Conservation (phyloP, 2,113 vertebrate genomes). For the Entomyzon cyanotis region DNA sequence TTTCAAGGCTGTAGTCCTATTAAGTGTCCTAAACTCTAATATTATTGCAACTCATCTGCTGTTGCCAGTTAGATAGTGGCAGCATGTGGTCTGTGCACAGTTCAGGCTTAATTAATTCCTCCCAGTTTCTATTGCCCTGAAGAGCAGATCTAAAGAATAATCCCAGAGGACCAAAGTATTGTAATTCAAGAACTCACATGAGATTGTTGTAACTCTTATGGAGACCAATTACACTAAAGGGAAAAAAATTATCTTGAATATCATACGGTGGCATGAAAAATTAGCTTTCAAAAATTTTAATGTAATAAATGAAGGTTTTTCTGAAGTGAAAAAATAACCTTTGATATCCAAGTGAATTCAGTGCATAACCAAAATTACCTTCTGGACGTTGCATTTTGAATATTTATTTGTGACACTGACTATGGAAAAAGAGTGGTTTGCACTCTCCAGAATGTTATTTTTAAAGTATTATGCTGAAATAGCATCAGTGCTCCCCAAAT, state of each 20-base stretch:
- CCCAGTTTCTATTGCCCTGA: not conserved
- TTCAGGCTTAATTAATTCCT: constrained; percentile 16
- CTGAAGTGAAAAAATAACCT: not conserved
- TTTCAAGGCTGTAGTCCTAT: not conserved
- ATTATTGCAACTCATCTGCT: not conserved
- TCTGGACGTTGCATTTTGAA: not conserved
- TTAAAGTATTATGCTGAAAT: not conserved
- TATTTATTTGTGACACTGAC: not conserved
- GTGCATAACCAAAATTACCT: not conserved
- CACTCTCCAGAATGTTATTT: not conserved
- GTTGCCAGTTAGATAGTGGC: not conserved
- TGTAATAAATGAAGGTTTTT: not conserved
- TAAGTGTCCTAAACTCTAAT: not conserved
- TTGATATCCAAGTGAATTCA: not conserved
- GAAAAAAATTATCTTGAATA: not conserved
- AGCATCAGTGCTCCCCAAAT: not conserved
- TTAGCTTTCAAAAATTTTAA: not conserved
- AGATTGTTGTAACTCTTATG: not conserved
- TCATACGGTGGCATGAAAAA: not conserved
- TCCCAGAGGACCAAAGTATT: not conserved
- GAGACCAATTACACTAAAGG: not conserved
- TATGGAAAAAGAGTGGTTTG: not conserved
- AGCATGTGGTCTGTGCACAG: not conserved
- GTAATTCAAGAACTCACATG: not conserved
- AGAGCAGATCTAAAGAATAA: not conserved